Evolutionary conservation across 2,888 invertebrate species (phyloP).

Genomic region (Choreutis nemorana): DNA sequence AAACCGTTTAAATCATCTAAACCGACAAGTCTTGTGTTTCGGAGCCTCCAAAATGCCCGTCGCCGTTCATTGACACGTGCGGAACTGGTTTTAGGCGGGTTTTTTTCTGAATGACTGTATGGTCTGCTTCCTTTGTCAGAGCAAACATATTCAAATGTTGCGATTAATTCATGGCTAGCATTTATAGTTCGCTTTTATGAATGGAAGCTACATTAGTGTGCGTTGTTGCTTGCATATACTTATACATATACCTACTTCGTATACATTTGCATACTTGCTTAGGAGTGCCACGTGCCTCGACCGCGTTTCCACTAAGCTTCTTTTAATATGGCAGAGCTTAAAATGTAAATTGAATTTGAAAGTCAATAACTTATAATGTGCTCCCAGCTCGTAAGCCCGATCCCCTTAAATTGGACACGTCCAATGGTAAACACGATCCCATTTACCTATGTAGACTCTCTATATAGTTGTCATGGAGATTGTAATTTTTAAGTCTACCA

Average conservation of each 20-base stretch:
- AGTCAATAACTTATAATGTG: conserved; percentile 26
- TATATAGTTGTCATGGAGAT: no score
- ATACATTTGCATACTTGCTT: conserved; percentile 53
- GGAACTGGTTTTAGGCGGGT: conserved; percentile 58
- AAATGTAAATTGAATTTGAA: conserved; percentile 52
- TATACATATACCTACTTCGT: conserved; percentile 15
- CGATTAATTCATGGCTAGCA: conserved; percentile 63
- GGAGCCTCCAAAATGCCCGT: conserved; percentile 58
- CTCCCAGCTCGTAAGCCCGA: no score
- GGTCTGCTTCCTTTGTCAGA: conserved; percentile 63
- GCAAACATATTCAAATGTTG: conserved; percentile 66
- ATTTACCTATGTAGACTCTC: no score
- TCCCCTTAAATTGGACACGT: no score
- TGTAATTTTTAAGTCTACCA: no score
- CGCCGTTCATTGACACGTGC: conserved; percentile 65
- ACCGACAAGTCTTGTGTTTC: conserved; percentile 36
- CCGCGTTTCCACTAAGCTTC: conserved; percentile 48
- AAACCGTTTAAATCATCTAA: conserved; percentile 54
- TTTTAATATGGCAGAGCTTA: conserved; percentile 55
- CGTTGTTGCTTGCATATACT: conserved; percentile 25
- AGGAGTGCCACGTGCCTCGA: conserved; percentile 47
- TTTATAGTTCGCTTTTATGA: conserved; percentile 60
- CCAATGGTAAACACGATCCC: no score
- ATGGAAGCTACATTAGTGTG: conserved; percentile 48
- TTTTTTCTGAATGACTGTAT: conserved; percentile 62